These are phyloP conservation scores for Brenthis hecate DNA, from an alignment of 2,888 invertebrate genomes.

Conservation along the genomic window DNA sequence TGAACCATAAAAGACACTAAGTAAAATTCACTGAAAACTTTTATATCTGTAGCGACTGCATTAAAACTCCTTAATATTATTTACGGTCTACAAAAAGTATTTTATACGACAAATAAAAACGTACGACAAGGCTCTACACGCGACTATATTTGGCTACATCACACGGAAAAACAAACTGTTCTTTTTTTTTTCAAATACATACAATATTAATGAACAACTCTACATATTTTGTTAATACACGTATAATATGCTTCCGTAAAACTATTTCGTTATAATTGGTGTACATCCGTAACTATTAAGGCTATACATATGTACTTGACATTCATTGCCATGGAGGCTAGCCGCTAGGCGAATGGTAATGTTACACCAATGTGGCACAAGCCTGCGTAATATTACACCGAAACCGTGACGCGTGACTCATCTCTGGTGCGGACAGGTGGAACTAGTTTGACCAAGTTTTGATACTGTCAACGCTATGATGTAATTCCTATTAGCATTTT, in stretches of 20 bases:
- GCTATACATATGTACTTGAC: constrained; percentile 26
- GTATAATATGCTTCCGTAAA: background rate
- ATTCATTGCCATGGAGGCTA: constrained; percentile 20
- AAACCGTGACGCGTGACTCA: constrained; percentile 30
- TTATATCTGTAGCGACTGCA: constrained; percentile 14
- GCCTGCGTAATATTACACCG: constrained; percentile 29
- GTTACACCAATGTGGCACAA: constrained; percentile 30
- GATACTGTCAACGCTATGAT: constrained; percentile 3
- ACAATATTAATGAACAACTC: no score
- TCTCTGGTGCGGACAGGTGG: constrained; percentile 17
- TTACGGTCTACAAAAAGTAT: background rate
- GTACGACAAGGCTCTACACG: no score
- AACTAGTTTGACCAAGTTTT: constrained; percentile 28
- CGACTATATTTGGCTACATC: no score
- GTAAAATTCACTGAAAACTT: constrained; percentile 11
- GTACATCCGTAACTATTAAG: constrained; percentile 18
- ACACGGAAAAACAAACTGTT: no score
- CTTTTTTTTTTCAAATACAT: no score
- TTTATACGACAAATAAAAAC: background rate
- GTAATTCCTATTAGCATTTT: background rate
- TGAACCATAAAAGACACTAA: constrained; percentile 1
- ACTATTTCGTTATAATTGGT: background rate
- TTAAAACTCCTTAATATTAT: constrained; percentile 15
- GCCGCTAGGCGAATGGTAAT: constrained; percentile 21
- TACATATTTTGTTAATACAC: no score